These are phyloP conservation scores for Gari tellinella DNA, from an alignment of 2,888 invertebrate genomes.

Conservation along the genomic window DNA sequence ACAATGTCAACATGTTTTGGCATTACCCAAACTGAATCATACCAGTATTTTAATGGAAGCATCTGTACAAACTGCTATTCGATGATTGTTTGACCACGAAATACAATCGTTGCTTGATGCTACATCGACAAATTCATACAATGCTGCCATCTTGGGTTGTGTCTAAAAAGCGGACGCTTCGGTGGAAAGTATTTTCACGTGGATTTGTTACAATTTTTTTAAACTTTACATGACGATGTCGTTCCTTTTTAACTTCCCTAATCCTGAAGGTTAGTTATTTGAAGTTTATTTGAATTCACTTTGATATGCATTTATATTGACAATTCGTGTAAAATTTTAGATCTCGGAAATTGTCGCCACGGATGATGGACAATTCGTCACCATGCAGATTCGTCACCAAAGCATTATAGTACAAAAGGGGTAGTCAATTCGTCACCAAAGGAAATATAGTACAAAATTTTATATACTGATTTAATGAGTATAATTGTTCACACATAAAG, in stretches of 20 bases:
- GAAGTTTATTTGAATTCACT: no score
- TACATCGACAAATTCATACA: constrained; percentile 47
- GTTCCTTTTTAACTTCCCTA: constrained; percentile 56
- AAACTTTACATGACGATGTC: constrained; percentile 38
- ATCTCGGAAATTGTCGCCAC: no score
- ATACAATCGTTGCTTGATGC: constrained; percentile 54
- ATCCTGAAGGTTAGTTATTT: constrained; percentile 1
- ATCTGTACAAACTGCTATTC: constrained; percentile 60
- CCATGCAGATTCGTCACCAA: no score
- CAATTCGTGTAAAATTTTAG: no score
- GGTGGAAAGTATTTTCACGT: constrained; percentile 18
- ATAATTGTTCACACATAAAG: no score
- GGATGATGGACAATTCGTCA: no score
- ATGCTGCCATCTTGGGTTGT: constrained; percentile 51
- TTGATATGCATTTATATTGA: no score
- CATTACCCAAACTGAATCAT: neutral
- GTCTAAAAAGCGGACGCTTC: neutral
- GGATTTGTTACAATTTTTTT: constrained; percentile 51
- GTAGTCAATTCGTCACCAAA: no score
- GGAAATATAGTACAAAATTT: no score
- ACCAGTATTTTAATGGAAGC: constrained; percentile 61
- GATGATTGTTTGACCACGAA: constrained; percentile 64
- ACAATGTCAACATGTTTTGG: neutral
- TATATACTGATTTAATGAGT: no score
- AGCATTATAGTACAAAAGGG: no score